A percentile compares a stretch with the other conserved stretches of the same genome.
Conservation (phyloP, 2,888 invertebrate genomes). For the Caenorhabditis sulstoni region DNA sequence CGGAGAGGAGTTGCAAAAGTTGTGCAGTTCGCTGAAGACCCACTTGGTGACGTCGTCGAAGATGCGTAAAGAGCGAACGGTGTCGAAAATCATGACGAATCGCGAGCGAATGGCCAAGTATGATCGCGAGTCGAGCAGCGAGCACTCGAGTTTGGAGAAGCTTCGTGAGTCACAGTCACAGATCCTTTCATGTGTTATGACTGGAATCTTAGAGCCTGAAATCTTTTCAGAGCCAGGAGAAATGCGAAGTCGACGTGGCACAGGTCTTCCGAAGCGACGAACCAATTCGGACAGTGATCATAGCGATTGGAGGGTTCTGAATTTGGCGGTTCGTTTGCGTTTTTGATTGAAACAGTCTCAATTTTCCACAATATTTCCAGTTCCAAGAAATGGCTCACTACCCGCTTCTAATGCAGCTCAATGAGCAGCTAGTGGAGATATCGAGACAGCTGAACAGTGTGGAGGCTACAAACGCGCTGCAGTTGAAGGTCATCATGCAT, state of each 20-base stretch:
- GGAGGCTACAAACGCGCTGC: conserved; percentile 70
- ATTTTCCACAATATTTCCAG: conserved; percentile 37
- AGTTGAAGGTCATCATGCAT: conserved; percentile 70
- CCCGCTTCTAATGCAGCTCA: conserved; percentile 70
- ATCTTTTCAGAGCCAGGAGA: conserved; percentile 53
- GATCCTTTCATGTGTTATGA: too few species aligned
- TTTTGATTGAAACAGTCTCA: background rate
- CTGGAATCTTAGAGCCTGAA: too few species aligned
- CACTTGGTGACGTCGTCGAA: conserved; percentile 33
- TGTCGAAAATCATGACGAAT: conserved; percentile 23
- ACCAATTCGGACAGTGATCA: conserved; percentile 52
- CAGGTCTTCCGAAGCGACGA: conserved; percentile 18
- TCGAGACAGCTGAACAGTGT: conserved; percentile 70
- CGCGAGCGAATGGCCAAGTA: conserved; percentile 35
- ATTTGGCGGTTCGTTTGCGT: conserved; percentile 31
- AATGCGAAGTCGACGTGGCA: conserved; percentile 47
- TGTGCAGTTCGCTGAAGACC: conserved; percentile 42
- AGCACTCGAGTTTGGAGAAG: conserved; percentile 62
- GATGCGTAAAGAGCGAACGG: conserved; percentile 21
- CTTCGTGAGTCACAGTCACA: conserved; percentile 46
- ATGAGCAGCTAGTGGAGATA: conserved; percentile 69
- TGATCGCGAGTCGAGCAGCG: conserved; percentile 58
- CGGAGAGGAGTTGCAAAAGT: conserved; percentile 47
- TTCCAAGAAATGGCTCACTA: conserved; percentile 73
- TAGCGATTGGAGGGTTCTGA: conserved; percentile 55